Evolutionary conservation across 1,140 invertebrate genomes (phyloP).

Genomic region (Caenorhabditis briggsae): DNA sequence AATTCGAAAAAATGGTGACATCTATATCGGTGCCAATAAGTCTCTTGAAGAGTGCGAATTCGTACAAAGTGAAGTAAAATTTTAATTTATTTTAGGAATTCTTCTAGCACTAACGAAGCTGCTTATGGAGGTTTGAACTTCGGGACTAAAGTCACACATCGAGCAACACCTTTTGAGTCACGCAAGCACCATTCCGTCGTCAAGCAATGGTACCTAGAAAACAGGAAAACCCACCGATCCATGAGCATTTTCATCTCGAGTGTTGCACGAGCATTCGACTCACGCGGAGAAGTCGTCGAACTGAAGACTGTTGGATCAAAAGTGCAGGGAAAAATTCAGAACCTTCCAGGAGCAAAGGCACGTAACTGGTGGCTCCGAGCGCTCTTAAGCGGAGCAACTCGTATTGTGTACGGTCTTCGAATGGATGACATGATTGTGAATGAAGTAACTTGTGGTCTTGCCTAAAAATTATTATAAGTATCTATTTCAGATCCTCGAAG

Average conservation of each 20-base stretch:
- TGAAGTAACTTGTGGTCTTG: not conserved
- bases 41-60: not conserved
- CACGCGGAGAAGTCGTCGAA: not conserved
- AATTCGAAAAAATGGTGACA: slow-evolving; percentile 3
- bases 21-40: slow-evolving; percentile 33
- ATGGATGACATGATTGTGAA: not conserved
- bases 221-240: not conserved
- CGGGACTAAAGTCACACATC: not conserved
- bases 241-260: slow-evolving; percentile 34
- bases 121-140: slow-evolving; percentile 32
- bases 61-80: not conserved
- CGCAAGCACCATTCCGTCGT: not conserved
- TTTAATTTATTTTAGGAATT: not conserved
- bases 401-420: slow-evolving; percentile 7
- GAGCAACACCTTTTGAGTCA: too few species aligned
- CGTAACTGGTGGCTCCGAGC: slow-evolving; percentile 24
- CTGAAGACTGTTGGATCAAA: not conserved
- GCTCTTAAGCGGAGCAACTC: slow-evolving; percentile 13
- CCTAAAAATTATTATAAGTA: too few species aligned
- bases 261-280: slow-evolving; percentile 9
- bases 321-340: not conserved
- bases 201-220: not conserved
- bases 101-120: not conserved
- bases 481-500: not conserved
- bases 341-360: not conserved